phyloP scores from a whole-genome alignment of 2,113 vertebrate species.

The Gallinago jamesoni region DNA sequence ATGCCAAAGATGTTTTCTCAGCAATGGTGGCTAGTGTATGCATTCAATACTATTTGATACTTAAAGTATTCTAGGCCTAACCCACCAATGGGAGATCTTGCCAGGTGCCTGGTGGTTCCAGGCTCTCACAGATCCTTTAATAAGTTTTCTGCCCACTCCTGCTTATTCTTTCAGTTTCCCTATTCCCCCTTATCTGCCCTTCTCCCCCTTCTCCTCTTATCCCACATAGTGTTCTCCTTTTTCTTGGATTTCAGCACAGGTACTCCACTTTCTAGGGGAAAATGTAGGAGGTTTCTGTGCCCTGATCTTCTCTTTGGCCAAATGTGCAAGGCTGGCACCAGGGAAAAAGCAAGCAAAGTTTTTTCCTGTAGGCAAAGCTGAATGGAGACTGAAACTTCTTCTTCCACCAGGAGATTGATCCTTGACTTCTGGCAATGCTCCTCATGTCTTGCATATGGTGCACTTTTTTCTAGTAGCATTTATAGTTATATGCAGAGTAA shows the following conservation, averaged over 20 bases:
- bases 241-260: not conserved
- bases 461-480: not conserved
- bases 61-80: not conserved
- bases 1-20: not conserved
- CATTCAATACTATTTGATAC: not conserved
- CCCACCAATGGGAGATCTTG: not conserved
- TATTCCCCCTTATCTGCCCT: not conserved
- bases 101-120: not conserved
- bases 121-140: not conserved
- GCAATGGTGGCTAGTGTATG: not conserved
- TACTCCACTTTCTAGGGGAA: not conserved
- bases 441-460: not conserved
- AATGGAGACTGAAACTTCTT: not conserved
- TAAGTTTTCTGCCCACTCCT: not conserved
- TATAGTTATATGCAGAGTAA: not conserved
- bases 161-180: not conserved
- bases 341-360: not conserved
- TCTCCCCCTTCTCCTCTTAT: not conserved
- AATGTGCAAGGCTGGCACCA: not conserved
- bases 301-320: not conserved
- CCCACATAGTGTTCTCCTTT: not conserved
- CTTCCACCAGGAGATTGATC: not conserved
- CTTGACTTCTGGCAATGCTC: not conserved
- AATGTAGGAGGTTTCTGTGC: not conserved
- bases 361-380: not conserved